Base-by-base conservation (phyloP, 2,797 vertebrate species). In the Lepus oiostolus region DNA sequence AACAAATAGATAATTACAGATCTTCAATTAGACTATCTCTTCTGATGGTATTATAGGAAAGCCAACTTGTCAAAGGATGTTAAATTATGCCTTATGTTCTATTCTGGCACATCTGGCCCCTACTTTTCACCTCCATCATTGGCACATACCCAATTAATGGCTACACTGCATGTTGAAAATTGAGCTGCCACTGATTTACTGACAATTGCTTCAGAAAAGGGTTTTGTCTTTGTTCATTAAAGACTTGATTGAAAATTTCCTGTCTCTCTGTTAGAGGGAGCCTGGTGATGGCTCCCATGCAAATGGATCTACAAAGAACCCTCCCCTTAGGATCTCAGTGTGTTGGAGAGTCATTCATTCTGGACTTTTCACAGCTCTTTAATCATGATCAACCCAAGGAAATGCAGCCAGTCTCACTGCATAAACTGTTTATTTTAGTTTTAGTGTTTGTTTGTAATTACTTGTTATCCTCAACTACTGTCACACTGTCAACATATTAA, bases 401-500 rank as follows among this genome's bases (percentile, higher is more conserved):
- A 92, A 88, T 60, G 68, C 50, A 95, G 47, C 68, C 71, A 91
- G 72, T 60, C 52, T 94, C 38, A n/a, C 4, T 88, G 30, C 42
- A 82, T 88, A 93, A 81, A 79, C 58, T 94, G 85, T 95, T 97
- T 96, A 88, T 93, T 97, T 97, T 95, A 93, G 71, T 95, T 93
- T 97, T 94, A 88, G 38, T 85, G 68, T 92, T 91, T 84, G 67
- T 96, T 94, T 97, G 93, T 95, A 93, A 96, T 95, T 95, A 85
- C 62, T 90, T 94, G 70, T 95, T 97, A 93, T 95, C 79, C 62
- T 88, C 74, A 28, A 84, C 85, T 79, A 38, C 32, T 76, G 74
- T 90, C 74, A 91, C 22, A 85, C 21, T 94, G 79, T 92, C 88
- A 96, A 90, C 87, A 58, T 91, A 95, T 93, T 97, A 95, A 91